Evolutionary conservation across 2,113 vertebrate genomes (phyloP), one percentile per base, ranked within the genome.

Genomic region (Pardalotus punctatus): DNA sequence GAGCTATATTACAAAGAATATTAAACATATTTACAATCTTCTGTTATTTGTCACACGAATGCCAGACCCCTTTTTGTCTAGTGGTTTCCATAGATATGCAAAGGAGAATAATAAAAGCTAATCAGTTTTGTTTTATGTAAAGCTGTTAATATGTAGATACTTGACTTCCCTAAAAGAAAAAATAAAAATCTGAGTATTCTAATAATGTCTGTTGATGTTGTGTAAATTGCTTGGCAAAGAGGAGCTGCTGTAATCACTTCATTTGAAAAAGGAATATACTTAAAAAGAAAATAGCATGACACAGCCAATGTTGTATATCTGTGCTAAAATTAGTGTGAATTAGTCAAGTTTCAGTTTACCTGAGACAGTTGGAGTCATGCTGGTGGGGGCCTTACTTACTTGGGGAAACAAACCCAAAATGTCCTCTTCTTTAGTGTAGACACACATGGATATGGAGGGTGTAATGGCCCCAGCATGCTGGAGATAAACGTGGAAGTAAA

Each of bases 41-140:
- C 47, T 91, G 35, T 84, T 76, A 69, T 87, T 94, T 94, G 69
- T 84, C 67, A 42, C 72, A 51, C 62, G 93, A 81, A 57, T 78
- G 18, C 38, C 35, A 74, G n/a, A 21, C 29, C 38, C 11, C 33
- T 81, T 91, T 95, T 79, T 79, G 40, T 64, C 36, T 87, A 54
- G 88, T 50, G 53, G 28, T 23, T 95, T 89, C 57, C 53, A 60
- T 38, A 61, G 69, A 94, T 87, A 72, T 57, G 70, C 70, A 89
- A 80, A 95, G 66, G 25, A 91, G 66, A 85, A 90, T 87, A 92
- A 92, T 80, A 92, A 95, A 91, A 92, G 69, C 56, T 71, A 91
- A 91, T 96, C 70, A 95, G 61, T 91, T 96, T 88, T 94, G 86
- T 87, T 95, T 87, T 94, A 57, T 94, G 66, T 94, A 76, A 95